Conservation (phyloP, 1,140 invertebrate genomes). For the Drosophila pseudoobscura region DNA sequence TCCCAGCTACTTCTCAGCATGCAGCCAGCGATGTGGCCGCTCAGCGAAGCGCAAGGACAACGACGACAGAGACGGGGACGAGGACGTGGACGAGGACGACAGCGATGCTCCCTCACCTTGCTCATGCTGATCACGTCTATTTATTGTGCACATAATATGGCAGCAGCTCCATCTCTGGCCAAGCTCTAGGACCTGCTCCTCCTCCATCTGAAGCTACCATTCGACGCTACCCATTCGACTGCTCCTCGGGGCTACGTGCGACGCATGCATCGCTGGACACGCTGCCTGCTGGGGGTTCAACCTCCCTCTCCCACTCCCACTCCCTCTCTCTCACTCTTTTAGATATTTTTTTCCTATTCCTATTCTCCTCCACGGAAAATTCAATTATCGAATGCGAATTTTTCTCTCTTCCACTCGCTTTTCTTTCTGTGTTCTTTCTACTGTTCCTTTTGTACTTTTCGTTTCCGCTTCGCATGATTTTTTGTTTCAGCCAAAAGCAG, state of each 20-base stretch:
- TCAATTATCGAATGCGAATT: slow-evolving; percentile 83
- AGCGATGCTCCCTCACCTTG: slow-evolving; percentile 56
- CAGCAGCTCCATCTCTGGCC: slow-evolving; percentile 55
- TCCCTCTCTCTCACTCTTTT: slow-evolving; percentile 19
- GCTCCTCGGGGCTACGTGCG: slow-evolving; percentile 73
- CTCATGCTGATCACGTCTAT: slow-evolving; percentile 83
- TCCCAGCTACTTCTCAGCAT: slow-evolving; percentile 56
- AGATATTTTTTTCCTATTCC: slow-evolving; percentile 41
- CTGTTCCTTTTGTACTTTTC: slow-evolving; percentile 55
- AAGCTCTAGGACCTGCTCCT: slow-evolving; percentile 4
- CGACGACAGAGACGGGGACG: slow-evolving; percentile 22
- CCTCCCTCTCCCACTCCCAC: slow-evolving; percentile 10
- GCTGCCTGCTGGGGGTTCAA: slow-evolving; percentile 28
- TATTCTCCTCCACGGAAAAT: slow-evolving; percentile 69
- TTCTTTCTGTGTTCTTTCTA: slow-evolving; percentile 60
- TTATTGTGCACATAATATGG: slow-evolving; percentile 83
- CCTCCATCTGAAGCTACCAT: slow-evolving; percentile 20
- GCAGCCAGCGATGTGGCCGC: slow-evolving; percentile 63
- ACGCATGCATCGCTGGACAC: slow-evolving; percentile 80
- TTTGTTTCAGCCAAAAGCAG: slow-evolving; percentile 72
- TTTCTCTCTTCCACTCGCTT: slow-evolving; percentile 59
- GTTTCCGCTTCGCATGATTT: slow-evolving; percentile 79
- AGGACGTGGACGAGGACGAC: slow-evolving; percentile 29
- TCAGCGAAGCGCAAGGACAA: slow-evolving; percentile 74
- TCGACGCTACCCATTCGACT: slow-evolving; percentile 19